Conservation (phyloP, 2,797 vertebrate genomes). For the Dromococcyx pavoninus region DNA sequence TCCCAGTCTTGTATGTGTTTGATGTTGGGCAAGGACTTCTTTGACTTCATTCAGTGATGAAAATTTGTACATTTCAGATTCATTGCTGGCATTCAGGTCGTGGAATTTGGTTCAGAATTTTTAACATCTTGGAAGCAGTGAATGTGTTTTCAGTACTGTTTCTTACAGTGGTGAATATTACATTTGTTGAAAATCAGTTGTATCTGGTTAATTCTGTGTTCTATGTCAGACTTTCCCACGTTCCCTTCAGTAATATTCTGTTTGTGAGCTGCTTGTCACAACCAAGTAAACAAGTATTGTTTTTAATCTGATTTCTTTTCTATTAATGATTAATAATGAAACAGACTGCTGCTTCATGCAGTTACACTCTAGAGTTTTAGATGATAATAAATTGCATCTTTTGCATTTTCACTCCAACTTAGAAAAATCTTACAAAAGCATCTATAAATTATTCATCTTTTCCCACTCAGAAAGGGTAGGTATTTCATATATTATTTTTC, state of each 20-base stretch:
- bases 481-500: background rate
- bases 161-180: background rate
- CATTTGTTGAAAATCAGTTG: background rate
- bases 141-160: background rate
- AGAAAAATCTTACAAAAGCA: background rate
- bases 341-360: background rate
- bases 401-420: conserved; percentile 34
- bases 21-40: background rate
- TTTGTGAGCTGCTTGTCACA: background rate
- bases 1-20: background rate
- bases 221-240: background rate
- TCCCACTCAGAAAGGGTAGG: background rate
- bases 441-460: conserved; percentile 19
- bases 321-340: conserved; percentile 58
- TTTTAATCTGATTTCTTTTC: conserved; percentile 31
- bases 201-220: background rate
- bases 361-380: background rate
- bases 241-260: background rate
- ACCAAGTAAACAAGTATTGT: background rate
- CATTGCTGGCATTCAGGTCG: background rate
- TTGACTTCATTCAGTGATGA: background rate
- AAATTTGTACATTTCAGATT: background rate
- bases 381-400: conserved; percentile 5
- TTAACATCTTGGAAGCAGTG: background rate
- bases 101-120: rapidly evolving